Conservation (phyloP, 2,888 invertebrate species). For the Tachystola acroxantha region DNA sequence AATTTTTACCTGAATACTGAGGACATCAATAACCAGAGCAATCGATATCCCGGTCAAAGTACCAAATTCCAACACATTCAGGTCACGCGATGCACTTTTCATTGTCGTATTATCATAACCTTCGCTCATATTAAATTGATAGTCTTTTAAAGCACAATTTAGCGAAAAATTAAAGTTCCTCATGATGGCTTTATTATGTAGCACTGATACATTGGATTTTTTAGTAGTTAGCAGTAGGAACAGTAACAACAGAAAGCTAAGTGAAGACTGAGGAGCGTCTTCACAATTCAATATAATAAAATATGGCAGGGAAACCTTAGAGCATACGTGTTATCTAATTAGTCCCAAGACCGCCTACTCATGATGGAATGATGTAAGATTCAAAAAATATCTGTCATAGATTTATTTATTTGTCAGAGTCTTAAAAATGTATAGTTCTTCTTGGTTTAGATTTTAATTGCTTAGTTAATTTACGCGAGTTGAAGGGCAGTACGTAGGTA, state of each 20-base stretch:
- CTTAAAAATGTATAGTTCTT: no score
- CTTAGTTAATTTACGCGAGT: no score
- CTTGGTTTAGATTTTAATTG: no score
- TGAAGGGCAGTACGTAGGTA: no score
- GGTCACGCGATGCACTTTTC: slow-evolving; percentile 10
- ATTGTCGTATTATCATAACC: slow-evolving; percentile 6
- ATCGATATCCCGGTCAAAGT: slow-evolving; percentile 30
- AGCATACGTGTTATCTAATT: slow-evolving; percentile 16
- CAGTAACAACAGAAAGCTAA: neutral
- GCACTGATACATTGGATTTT: no score
- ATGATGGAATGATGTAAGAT: no score
- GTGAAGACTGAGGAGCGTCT: slow-evolving; percentile 13
- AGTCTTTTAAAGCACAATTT: slow-evolving; percentile 20
- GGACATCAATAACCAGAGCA: slow-evolving; percentile 21
- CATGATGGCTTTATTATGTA: slow-evolving; percentile 21
- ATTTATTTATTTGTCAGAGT: no score
- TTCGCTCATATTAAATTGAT: slow-evolving; percentile 7
- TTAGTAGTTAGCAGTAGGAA: neutral
- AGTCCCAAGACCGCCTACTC: neutral
- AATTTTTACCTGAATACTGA: slow-evolving; percentile 25
- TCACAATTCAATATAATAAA: neutral
- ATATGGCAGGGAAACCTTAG: slow-evolving; percentile 14
- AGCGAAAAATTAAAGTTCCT: slow-evolving; percentile 16
- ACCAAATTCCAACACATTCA: slow-evolving; percentile 23
- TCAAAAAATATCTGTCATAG: no score